phyloP scores from a whole-genome alignment of 2,797 vertebrate genomes.

The Dermochelys coriacea region DNA sequence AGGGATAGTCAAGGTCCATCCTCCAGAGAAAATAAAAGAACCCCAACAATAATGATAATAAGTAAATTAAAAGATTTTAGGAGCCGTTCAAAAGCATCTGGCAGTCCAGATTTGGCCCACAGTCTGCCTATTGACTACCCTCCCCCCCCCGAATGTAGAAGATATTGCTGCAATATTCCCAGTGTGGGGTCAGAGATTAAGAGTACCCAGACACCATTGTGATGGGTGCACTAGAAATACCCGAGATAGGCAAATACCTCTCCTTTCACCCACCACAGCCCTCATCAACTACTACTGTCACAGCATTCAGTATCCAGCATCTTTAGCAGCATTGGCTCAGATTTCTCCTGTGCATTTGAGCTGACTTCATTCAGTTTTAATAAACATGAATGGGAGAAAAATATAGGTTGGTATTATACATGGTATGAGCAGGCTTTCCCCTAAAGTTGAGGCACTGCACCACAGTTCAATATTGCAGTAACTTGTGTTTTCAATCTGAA shows the following conservation, averaged over 20 bases:
- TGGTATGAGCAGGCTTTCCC: not conserved
- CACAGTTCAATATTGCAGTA: not conserved
- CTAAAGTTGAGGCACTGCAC: not conserved
- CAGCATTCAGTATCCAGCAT: not conserved
- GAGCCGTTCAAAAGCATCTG: no score
- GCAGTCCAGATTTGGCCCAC: no score
- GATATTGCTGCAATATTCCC: not conserved
- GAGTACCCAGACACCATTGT: not conserved
- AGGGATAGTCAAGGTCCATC: no score
- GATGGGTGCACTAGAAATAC: not conserved
- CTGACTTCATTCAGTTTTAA: not conserved
- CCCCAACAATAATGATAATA: no score
- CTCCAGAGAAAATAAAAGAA: no score
- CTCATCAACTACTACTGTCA: not conserved
- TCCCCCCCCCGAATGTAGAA: no score
- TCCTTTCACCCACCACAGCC: not conserved
- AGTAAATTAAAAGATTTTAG: no score
- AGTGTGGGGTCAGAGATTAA: not conserved
- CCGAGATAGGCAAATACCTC: not conserved
- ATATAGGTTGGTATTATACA: not conserved
- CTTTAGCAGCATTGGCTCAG: not conserved
- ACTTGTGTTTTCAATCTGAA: not conserved
- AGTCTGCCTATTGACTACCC: no score
- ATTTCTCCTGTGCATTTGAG: not conserved
- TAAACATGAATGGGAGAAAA: not conserved